Evolutionary conservation across 2,797 vertebrate species (phyloP).

Genomic region (Dallia pectoralis): DNA sequence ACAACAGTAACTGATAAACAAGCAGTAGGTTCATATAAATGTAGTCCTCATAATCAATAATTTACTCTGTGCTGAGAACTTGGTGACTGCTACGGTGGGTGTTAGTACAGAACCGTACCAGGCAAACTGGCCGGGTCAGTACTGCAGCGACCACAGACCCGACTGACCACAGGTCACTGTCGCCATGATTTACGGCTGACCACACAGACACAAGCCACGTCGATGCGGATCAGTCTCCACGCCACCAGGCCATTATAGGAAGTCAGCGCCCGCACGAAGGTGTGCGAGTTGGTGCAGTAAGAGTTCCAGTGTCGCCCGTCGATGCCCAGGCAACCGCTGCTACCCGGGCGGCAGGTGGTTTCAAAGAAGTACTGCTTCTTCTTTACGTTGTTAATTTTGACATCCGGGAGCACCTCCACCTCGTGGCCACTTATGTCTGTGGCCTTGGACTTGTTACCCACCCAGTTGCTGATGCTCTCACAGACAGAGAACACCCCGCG

Average conservation of each 20-base stretch:
- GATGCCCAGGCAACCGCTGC: constrained; percentile 88
- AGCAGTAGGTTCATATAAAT: constrained; percentile 68
- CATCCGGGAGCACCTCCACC: constrained; percentile 90
- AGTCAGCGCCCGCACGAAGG: constrained; percentile 94
- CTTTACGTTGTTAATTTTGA: constrained; percentile 91
- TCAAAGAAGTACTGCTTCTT: constrained; percentile 99
- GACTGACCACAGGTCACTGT: constrained; percentile 64
- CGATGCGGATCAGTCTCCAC: constrained; percentile 95
- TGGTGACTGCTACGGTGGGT: constrained; percentile 48
- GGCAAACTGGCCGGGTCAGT: too few species aligned
- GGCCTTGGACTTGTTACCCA: constrained; percentile 93
- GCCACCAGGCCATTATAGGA: constrained; percentile 89
- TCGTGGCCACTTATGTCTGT: constrained; percentile 94
- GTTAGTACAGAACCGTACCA: constrained; percentile 3
- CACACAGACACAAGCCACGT: constrained; percentile 95
- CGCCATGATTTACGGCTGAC: constrained; percentile 90
- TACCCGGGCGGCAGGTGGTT: constrained; percentile 85
- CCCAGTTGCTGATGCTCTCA: constrained; percentile 93
- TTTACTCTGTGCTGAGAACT: constrained; percentile 83
- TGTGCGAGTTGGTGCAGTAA: constrained; percentile 96
- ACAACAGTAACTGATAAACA: constrained; percentile 50
- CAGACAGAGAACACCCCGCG: constrained; percentile 94
- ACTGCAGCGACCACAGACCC: too few species aligned
- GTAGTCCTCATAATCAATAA: constrained; percentile 87
- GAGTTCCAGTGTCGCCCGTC: constrained; percentile 97